Evolutionary conservation across 1,140 invertebrate genomes (phyloP).

Genomic region (Cryptotermes secundus): DNA sequence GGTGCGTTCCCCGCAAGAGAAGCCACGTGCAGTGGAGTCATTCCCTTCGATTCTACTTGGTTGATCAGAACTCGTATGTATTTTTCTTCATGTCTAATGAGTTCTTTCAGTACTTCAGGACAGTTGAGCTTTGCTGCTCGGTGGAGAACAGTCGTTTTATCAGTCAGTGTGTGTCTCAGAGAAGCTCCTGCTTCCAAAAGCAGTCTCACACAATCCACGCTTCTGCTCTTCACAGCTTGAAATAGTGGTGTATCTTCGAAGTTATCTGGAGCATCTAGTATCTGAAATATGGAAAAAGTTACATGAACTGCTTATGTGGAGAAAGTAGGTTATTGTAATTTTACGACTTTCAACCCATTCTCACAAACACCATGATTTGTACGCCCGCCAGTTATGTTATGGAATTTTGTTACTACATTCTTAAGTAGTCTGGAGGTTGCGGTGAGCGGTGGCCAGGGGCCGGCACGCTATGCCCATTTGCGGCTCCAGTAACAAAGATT

Average conservation of each 20-base stretch:
- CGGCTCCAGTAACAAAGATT: no score
- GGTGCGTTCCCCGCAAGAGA: constrained; percentile 63
- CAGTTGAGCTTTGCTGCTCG: constrained; percentile 48
- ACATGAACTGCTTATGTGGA: background rate
- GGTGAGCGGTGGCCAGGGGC: no score
- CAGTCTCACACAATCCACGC: constrained; percentile 49
- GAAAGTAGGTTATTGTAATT: no score
- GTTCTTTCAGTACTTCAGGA: constrained; percentile 46
- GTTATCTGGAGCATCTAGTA: constrained; percentile 44
- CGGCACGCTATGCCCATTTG: no score
- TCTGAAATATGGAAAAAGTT: constrained; percentile 34
- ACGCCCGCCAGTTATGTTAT: no score
- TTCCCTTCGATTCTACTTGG: constrained; percentile 45
- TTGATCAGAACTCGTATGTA: constrained; percentile 34
- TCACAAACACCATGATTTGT: no score
- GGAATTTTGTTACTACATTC: no score
- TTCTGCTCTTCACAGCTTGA: constrained; percentile 51
- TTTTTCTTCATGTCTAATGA: constrained; percentile 40
- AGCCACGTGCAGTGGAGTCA: constrained; percentile 67
- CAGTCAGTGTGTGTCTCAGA: constrained; percentile 47
- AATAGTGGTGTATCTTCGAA: constrained; percentile 54
- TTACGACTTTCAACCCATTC: no score
- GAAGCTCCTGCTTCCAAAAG: constrained; percentile 50
- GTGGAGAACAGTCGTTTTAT: constrained; percentile 49
- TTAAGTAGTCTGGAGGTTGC: no score